These are phyloP conservation scores for Cyclophora albipunctata DNA, from an alignment of 2,888 invertebrate species.

Conservation along the genomic window DNA sequence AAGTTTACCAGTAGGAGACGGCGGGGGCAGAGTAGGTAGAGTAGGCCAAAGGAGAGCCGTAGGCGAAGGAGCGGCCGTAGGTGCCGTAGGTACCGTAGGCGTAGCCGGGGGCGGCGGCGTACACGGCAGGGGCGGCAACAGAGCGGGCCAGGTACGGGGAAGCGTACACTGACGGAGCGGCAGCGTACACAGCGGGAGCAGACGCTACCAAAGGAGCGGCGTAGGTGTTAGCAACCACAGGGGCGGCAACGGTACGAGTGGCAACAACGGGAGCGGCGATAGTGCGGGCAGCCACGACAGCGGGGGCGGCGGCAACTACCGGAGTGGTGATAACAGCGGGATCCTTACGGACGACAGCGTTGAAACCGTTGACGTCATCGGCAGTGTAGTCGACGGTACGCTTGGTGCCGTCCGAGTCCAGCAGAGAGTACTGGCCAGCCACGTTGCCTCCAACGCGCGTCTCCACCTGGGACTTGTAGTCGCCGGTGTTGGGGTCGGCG, in stretches of 20 bases:
- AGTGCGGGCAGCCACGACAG: constrained; percentile 34
- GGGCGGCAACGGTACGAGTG: constrained; percentile 23
- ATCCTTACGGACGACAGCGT: constrained; percentile 74
- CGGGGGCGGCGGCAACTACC: constrained; percentile 37
- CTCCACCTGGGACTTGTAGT: constrained; percentile 74
- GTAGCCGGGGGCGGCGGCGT: constrained; percentile 16
- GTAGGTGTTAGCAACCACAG: constrained; percentile 7
- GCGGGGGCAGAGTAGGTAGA: constrained; percentile 54
- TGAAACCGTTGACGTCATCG: constrained; percentile 74
- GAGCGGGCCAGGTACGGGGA: constrained; percentile 5
- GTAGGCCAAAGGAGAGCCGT: constrained; percentile 31
- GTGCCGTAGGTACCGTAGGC: constrained; percentile 11
- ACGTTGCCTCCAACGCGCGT: constrained; percentile 70
- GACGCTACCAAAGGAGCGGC: constrained; percentile 16
- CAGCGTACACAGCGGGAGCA: constrained; percentile 27
- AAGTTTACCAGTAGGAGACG: constrained; percentile 50
- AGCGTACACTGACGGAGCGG: constrained; percentile 13
- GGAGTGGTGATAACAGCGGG: constrained; percentile 51
- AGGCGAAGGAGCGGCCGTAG: constrained; percentile 15
- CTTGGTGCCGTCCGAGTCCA: constrained; percentile 72
- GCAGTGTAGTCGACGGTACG: constrained; percentile 75
- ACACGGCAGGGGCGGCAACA: constrained; percentile 16
- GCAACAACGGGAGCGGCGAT: constrained; percentile 26
- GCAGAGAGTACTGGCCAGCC: constrained; percentile 72
- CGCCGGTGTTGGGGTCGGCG: constrained; percentile 74